Evolutionary conservation across 64 coral and sea anemone genomes (phyloP).

Genomic region (Stichodactyla mertensii): DNA sequence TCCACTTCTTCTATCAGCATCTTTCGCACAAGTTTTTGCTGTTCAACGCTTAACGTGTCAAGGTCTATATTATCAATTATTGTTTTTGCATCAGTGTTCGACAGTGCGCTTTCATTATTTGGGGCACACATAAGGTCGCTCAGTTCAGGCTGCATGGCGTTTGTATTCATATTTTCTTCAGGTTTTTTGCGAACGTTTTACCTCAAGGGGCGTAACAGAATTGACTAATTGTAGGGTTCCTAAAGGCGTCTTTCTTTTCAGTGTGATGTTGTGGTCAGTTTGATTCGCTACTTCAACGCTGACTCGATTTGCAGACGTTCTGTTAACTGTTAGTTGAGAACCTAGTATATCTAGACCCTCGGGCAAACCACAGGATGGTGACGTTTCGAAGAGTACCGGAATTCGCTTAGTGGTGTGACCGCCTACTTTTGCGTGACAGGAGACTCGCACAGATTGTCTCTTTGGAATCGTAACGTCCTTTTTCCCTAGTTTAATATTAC

Average conservation of each 20-base stretch:
- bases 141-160: neutral
- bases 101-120: neutral
- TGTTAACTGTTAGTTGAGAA: neutral
- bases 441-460: neutral
- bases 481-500: neutral
- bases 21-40: neutral
- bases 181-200: neutral
- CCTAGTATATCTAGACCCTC: conserved; percentile 9
- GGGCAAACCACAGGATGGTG: neutral
- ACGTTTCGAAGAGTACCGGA: neutral
- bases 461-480: neutral
- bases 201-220: conserved; percentile 32
- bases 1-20: conserved; percentile 32
- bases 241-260: conserved; percentile 15
- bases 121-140: neutral
- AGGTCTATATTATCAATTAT: neutral
- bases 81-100: neutral
- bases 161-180: neutral
- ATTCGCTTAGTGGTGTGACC: neutral
- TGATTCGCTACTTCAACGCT: neutral
- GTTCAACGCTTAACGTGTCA: conserved; percentile 8
- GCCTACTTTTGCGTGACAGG: neutral
- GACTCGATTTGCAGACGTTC: neutral
- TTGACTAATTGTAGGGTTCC: conserved; percentile 25
- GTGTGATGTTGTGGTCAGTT: conserved; percentile 28